phyloP scores from a whole-genome alignment of 2,888 invertebrate species.

The Nebria salina region DNA sequence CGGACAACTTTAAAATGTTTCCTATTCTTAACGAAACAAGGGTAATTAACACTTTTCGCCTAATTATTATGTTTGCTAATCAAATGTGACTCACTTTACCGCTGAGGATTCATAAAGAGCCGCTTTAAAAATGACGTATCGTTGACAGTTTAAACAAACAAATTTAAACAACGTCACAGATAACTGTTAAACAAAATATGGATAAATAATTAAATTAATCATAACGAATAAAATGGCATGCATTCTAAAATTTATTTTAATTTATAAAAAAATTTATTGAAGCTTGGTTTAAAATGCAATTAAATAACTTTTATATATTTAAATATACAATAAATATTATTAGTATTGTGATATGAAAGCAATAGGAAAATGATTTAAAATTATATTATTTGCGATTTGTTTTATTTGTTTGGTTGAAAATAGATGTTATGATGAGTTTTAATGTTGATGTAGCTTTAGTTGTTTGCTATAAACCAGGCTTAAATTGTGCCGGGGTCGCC shows the following conservation, averaged over 20 bases:
- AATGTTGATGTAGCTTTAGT: not conserved
- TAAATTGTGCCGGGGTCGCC: slow-evolving; percentile 22
- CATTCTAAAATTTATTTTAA: too few relatives aligned
- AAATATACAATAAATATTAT: too few relatives aligned
- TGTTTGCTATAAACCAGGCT: not conserved
- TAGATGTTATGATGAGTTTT: too few relatives aligned
- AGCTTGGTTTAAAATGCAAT: not conserved
- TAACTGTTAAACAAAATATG: not conserved
- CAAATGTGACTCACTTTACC: not conserved
- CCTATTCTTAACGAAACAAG: not conserved
- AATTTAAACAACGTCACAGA: not conserved
- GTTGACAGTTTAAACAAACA: not conserved
- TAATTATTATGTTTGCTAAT: not conserved
- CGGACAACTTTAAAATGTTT: slow-evolving; percentile 7
- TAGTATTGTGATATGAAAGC: too few relatives aligned
- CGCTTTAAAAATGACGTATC: not conserved
- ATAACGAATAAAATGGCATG: not conserved
- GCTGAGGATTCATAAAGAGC: too few relatives aligned
- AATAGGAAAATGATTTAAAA: too few relatives aligned
- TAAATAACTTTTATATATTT: not conserved
- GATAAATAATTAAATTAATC: not conserved
- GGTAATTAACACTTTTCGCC: not conserved
- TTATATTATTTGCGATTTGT: too few relatives aligned
- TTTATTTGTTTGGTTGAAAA: too few relatives aligned
- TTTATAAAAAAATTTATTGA: not conserved